Evolutionary conservation across 2,113 vertebrate genomes (phyloP), one percentile per base, ranked within the genome.

Genomic region (Gyps fulvus): DNA sequence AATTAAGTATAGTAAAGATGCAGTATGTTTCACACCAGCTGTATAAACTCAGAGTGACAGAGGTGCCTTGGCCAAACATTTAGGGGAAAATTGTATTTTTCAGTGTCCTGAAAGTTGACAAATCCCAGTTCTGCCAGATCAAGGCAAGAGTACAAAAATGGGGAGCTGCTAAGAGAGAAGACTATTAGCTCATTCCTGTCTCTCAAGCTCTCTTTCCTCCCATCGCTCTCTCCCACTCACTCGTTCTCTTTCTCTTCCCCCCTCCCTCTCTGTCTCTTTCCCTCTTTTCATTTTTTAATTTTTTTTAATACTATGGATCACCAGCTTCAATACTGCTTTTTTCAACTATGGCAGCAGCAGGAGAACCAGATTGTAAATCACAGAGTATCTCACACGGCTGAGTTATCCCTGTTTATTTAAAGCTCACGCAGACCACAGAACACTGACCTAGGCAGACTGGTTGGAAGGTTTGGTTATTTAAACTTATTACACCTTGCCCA

Each of bases 221-320:
- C 13, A n/a, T 59, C 2, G 2, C 5, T 55, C 17, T 61, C 9
- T 21, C 21, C 6, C 8, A 2, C 21, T 50, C 5, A 0, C 11
- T 40, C 38, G 17, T 31, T 7, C 6, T 36, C 18, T 65, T 27
- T 29, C 5, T 54, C 20, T 63, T 9, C 9, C 4, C 7, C 6
- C 3, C 3, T 22, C 40, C 6, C 18, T 21, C 34, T n/a, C 16
- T 21, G 2, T 38, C 31, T 52, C 57, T 80, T 80, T 43, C 12
- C 7, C 6, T 62, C 7, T 69, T 63, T 69, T 61, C 0, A 7
- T 61, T 66, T 70, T 36, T 34, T 3, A 4, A 2, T 27, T 58
- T 47, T 58, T 82, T 79, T 83, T n/a, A 54, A 43, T 58, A 22
- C 6, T 5, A 9, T 62, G 9, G 8, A 31, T 73, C 49, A 31